Percentiles rank a stretch among this genome's conserved stretches.
Conservation (phyloP, 2,888 invertebrate genomes). For the Dicranocentrus wangi region DNA sequence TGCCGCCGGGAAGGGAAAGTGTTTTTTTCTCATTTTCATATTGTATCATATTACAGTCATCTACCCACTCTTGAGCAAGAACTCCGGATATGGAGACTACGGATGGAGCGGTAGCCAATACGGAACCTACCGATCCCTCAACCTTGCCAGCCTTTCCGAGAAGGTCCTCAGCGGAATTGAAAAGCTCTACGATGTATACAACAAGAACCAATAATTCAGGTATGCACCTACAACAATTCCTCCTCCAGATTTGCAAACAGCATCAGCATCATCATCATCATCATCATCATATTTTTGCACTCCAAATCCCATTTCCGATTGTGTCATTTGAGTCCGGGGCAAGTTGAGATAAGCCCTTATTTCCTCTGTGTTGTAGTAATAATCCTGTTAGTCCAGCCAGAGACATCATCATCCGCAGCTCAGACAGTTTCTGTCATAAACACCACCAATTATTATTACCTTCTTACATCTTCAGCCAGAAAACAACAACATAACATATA, state of each 20-base stretch:
- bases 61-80: constrained; percentile 73
- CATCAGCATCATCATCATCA: too few species aligned
- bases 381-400: too few species aligned
- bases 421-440: constrained; percentile 3
- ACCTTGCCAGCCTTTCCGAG: constrained; percentile 72
- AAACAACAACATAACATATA: too few species aligned
- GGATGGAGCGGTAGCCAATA: constrained; percentile 70
- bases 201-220: constrained; percentile 73
- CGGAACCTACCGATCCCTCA: constrained; percentile 73
- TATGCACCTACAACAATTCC: constrained; percentile 35
- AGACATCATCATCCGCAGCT: too few species aligned
- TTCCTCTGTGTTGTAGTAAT: too few species aligned
- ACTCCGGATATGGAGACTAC: constrained; percentile 72
- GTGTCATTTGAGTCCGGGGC: neutral
- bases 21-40: constrained; percentile 15
- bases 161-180: constrained; percentile 72
- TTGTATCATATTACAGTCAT: constrained; percentile 61
- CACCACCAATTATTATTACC: neutral
- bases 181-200: constrained; percentile 73
- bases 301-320: too few species aligned
- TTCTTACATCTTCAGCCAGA: neutral
- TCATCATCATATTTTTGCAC: too few species aligned
- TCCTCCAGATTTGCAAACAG: too few species aligned
- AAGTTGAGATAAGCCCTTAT: neutral
- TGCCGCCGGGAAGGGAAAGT: too few species aligned